Evolutionary conservation across 2,888 invertebrate genomes (phyloP).

Genomic region (Teleiodes luculella): DNA sequence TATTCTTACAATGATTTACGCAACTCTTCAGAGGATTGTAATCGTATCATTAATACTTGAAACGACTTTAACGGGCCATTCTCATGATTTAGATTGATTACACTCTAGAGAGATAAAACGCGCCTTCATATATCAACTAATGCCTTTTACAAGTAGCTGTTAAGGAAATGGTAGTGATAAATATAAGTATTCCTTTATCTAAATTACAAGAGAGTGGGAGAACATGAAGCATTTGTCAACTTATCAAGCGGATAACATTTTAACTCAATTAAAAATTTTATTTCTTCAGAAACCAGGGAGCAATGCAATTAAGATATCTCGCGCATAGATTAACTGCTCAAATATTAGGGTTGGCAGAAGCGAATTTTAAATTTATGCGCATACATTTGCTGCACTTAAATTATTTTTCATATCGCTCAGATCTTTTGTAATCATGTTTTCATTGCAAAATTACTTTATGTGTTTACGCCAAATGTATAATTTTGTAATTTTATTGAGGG

Average conservation of each 20-base stretch:
- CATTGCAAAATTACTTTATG: conserved; percentile 4
- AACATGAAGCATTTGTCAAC: conserved; percentile 32
- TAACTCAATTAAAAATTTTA: conserved; percentile 54
- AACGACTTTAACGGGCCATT: conserved; percentile 59
- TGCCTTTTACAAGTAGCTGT: conserved; percentile 22
- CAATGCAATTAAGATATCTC: conserved; percentile 57
- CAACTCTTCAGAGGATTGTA: conserved; percentile 50
- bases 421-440: conserved; percentile 6
- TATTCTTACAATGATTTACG: conserved; percentile 70
- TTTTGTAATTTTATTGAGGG: background rate
- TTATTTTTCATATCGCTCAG: conserved; percentile 6
- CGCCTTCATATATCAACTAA: conserved; percentile 15
- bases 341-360: conserved; percentile 21
- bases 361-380: background rate
- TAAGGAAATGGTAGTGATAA: conserved; percentile 19
- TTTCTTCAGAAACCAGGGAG: conserved; percentile 35
- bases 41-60: conserved; percentile 63
- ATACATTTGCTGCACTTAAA: conserved; percentile 10
- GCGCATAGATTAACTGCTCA: conserved; percentile 46
- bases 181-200: conserved; percentile 25
- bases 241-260: conserved; percentile 31
- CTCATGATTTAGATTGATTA: conserved; percentile 65
- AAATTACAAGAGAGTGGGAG: conserved; percentile 25
- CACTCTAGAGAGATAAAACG: conserved; percentile 16
- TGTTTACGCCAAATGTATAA: conserved; percentile 1